phyloP scores from a whole-genome alignment of 2,888 invertebrate species.

The Actias luna region DNA sequence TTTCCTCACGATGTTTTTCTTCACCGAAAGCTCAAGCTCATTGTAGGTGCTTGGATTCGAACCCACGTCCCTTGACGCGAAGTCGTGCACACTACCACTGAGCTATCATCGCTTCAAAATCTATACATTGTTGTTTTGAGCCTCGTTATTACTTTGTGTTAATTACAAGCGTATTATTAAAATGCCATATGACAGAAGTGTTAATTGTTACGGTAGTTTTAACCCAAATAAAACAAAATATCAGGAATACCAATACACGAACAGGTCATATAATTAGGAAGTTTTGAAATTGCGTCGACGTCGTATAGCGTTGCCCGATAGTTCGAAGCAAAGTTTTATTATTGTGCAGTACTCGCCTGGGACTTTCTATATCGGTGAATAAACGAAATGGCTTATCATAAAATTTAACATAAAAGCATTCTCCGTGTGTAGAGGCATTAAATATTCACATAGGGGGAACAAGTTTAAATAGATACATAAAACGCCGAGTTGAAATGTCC shows the following conservation, averaged over 20 bases:
- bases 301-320: neutral
- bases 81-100: too few species aligned
- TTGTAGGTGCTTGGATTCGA: too few species aligned
- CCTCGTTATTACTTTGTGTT: too few species aligned
- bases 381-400: neutral
- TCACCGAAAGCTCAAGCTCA: neutral
- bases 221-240: too few species aligned
- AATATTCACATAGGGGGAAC: neutral
- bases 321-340: neutral
- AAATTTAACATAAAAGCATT: neutral
- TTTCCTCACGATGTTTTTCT: neutral
- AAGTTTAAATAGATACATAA: neutral
- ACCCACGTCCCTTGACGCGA: too few species aligned
- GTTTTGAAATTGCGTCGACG: neutral
- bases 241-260: neutral
- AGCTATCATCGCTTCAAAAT: too few species aligned
- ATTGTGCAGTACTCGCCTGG: neutral
- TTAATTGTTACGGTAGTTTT: too few species aligned
- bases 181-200: neutral
- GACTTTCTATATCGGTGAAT: neutral
- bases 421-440: neutral
- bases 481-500: neutral
- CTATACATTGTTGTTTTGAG: too few species aligned
- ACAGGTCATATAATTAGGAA: constrained; percentile 1
- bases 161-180: too few species aligned